phyloP scores from a whole-genome alignment of 2,113 vertebrate species.

The Calyptomena viridis region DNA sequence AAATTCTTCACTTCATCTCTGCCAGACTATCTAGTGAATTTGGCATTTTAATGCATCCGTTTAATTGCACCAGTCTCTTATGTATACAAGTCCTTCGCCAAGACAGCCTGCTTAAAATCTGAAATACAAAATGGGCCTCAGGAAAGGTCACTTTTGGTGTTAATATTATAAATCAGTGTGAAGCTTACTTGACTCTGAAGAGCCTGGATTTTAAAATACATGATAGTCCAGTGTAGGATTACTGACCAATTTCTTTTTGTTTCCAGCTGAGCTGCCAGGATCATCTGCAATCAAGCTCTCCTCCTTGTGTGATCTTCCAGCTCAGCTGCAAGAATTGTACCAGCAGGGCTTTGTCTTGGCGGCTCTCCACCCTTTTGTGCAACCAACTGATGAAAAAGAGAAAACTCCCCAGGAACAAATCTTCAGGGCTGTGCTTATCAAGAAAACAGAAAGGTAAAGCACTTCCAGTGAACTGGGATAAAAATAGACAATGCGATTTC shows the following conservation, averaged over 20 bases:
- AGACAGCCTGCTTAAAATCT: background rate
- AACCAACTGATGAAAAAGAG: slow-evolving; percentile 82
- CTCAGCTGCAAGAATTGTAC: slow-evolving; percentile 92
- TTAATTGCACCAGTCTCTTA: background rate
- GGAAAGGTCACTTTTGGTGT: background rate
- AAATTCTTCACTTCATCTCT: background rate
- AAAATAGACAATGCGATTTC: slow-evolving; percentile 64
- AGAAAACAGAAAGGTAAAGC: slow-evolving; percentile 87
- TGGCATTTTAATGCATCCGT: slow-evolving; percentile 12
- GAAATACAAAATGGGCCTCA: background rate
- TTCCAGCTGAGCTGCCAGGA: slow-evolving; percentile 76
- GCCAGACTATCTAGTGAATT: background rate
- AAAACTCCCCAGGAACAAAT: slow-evolving; percentile 87
- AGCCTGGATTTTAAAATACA: slow-evolving; percentile 3
- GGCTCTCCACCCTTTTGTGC: slow-evolving; percentile 91
- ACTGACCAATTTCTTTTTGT: slow-evolving; percentile 50
- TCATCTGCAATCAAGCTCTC: slow-evolving; percentile 88
- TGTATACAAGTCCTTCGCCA: background rate
- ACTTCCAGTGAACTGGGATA: slow-evolving; percentile 36
- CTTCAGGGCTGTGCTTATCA: slow-evolving; percentile 92
- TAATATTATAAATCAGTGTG: background rate
- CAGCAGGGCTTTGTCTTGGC: slow-evolving; percentile 91
- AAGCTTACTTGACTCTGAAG: slow-evolving; percentile 18
- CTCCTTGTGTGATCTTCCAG: slow-evolving; percentile 87
- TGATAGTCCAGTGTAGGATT: background rate